Conservation (phyloP, 2,113 vertebrate species). For the Poeciliopsis occidentalis region DNA sequence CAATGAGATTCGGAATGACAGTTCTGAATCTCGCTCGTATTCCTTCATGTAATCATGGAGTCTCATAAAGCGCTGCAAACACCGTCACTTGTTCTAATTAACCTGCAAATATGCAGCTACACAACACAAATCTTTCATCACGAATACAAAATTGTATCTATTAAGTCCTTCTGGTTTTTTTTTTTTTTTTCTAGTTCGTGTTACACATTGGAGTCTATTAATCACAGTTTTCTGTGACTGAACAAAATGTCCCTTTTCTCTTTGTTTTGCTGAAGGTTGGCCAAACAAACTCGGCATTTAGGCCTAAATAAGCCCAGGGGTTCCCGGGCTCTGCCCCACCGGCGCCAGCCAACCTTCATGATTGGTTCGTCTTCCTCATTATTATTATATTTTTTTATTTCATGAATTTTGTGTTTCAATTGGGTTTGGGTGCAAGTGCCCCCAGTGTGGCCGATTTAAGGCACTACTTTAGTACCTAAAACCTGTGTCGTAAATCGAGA, state of each 20-base stretch:
- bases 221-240: background rate
- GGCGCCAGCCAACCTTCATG: background rate
- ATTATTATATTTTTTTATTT: no score
- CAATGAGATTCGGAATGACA: conserved; percentile 13
- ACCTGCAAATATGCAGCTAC: background rate
- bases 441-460: no score
- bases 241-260: background rate
- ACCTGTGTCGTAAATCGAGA: no score
- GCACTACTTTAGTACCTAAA: no score
- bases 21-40: conserved; percentile 17
- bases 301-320: background rate
- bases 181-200: background rate
- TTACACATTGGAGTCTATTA: background rate
- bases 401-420: no score
- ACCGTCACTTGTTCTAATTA: background rate
- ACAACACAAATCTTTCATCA: background rate
- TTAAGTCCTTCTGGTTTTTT: background rate
- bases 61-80: background rate
- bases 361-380: background rate
- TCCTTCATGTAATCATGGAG: conserved; percentile 16
- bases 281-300: background rate
- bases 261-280: background rate
- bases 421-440: no score
- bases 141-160: background rate
- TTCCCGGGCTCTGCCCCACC: background rate